Conservation (phyloP, 2,113 vertebrate genomes). For the Campylomormyrus numenius region DNA sequence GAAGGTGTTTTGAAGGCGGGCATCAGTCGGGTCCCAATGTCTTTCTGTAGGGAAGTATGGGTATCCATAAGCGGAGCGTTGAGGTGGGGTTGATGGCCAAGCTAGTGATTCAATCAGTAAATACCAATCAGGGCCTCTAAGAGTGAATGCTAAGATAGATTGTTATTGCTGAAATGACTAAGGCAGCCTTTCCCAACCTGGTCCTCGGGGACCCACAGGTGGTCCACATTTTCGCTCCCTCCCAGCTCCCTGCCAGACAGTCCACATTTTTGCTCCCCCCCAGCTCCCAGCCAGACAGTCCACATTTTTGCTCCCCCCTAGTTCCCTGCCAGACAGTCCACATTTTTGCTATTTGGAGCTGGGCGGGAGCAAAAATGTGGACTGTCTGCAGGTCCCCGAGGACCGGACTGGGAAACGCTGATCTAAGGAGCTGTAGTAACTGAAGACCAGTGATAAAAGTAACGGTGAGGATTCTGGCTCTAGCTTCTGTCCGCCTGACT, state of each 20-base stretch:
- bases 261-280: too few species aligned
- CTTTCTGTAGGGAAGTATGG: constrained; percentile 61
- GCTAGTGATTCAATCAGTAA: not conserved
- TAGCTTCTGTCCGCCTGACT: constrained; percentile 40
- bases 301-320: not conserved
- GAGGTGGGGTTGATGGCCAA: not conserved
- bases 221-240: not conserved
- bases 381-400: not conserved
- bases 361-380: not conserved
- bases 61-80: not conserved
- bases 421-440: not conserved
- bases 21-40: constrained; percentile 83
- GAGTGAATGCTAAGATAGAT: not conserved
- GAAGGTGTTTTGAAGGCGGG: constrained; percentile 91
- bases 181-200: not conserved
- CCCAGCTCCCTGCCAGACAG: not conserved
- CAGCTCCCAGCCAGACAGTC: too few species aligned
- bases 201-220: not conserved
- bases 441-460: not conserved
- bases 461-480: not conserved
- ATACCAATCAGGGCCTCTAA: not conserved
- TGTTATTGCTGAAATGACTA: not conserved
- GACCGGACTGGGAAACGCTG: not conserved
- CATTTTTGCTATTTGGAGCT: not conserved
- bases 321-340: too few species aligned